phyloP scores from a whole-genome alignment of 2,888 invertebrate genomes.

The Clivina fossor region DNA sequence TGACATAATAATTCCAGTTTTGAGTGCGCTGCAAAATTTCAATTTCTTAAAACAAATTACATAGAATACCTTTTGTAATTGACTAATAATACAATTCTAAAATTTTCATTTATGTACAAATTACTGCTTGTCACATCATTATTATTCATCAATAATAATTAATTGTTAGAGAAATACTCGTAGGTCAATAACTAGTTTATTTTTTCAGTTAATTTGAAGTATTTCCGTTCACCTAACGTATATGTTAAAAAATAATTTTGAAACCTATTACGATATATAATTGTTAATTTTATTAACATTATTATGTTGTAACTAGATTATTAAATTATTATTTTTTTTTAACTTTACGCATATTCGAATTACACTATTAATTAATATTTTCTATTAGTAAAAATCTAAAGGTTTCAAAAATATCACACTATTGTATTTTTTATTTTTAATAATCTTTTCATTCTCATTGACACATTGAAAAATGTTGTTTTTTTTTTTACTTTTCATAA shows the following conservation, averaged over 20 bases:
- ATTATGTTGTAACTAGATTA: slow-evolving; percentile 27
- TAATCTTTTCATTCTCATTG: slow-evolving; percentile 29
- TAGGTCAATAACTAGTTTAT: no score
- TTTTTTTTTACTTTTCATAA: slow-evolving; percentile 31
- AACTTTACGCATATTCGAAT: slow-evolving; percentile 27
- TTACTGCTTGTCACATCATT: slow-evolving; percentile 27
- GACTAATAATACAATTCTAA: slow-evolving; percentile 33
- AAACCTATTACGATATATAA: slow-evolving; percentile 30
- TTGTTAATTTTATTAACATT: slow-evolving; percentile 30
- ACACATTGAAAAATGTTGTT: slow-evolving; percentile 32
- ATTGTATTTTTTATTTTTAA: slow-evolving; percentile 16
- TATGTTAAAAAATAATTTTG: slow-evolving; percentile 30
- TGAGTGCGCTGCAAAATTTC: slow-evolving; percentile 33
- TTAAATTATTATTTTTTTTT: slow-evolving; percentile 21
- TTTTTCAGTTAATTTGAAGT: no score
- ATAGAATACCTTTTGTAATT: slow-evolving; percentile 31
- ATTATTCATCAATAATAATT: slow-evolving; percentile 19
- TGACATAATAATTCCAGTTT: slow-evolving; percentile 29
- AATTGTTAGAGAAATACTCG: slow-evolving; percentile 24
- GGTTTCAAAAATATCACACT: slow-evolving; percentile 35
- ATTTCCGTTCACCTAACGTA: slow-evolving; percentile 23
- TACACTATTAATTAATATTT: slow-evolving; percentile 31
- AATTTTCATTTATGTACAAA: slow-evolving; percentile 26
- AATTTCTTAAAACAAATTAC: slow-evolving; percentile 30
- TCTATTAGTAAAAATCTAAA: slow-evolving; percentile 34